These are phyloP conservation scores for Cacatua alba DNA, from an alignment of 2,113 vertebrate species.

Conservation along the genomic window DNA sequence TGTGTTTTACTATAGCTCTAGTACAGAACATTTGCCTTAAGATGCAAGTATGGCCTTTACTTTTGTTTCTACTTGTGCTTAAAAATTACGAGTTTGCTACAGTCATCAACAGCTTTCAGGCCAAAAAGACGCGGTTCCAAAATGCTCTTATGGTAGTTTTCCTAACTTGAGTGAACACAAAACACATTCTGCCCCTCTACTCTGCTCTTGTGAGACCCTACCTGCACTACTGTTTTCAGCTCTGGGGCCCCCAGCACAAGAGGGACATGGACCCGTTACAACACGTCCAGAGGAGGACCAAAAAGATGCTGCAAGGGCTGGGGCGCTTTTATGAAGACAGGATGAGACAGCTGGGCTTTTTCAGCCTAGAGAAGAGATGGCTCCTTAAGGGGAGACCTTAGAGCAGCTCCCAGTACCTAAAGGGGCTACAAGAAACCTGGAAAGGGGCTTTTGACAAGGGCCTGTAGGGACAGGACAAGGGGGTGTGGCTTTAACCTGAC, in stretches of 20 bases:
- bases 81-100: not conserved
- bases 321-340: not conserved
- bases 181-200: not conserved
- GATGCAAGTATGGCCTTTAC: not conserved
- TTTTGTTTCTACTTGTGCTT: not conserved
- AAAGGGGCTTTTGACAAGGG: not conserved
- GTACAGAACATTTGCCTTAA: not conserved
- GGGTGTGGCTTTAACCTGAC: not conserved
- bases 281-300: not conserved
- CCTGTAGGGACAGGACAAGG: not conserved
- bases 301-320: not conserved
- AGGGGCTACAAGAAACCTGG: not conserved
- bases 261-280: not conserved
- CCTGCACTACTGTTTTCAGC: not conserved
- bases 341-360: not conserved
- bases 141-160: not conserved
- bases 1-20: not conserved
- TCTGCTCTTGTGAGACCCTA: not conserved
- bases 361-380: not conserved
- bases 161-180: not conserved
- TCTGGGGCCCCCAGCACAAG: not conserved
- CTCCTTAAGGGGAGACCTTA: not conserved
- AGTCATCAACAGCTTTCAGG: not conserved
- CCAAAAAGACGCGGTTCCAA: not conserved
- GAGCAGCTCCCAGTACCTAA: not conserved